A percentile compares a stretch with the other conserved stretches of the same genome.
These are phyloP conservation scores for Volucella bombylans DNA, from an alignment of 2,888 invertebrate genomes.

Conservation along the genomic window DNA sequence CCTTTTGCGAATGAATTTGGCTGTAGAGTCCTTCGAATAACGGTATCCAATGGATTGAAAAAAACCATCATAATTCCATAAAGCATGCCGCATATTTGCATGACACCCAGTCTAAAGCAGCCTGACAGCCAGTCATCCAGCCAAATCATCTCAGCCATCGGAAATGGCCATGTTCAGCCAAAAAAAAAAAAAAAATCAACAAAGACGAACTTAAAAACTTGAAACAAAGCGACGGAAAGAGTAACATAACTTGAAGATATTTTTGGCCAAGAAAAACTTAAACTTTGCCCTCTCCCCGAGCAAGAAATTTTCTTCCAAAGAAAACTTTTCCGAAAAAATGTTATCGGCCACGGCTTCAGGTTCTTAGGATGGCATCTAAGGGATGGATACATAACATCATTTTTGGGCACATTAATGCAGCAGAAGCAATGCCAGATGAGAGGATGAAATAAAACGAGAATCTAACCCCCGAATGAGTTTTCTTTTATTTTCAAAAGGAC, in stretches of 20 bases:
- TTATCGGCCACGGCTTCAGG: slow-evolving; percentile 38
- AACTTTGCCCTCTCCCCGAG: slow-evolving; percentile 55
- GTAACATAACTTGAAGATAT: slow-evolving; percentile 14
- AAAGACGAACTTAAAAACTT: background rate
- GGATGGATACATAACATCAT: slow-evolving; percentile 37
- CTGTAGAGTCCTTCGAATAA: slow-evolving; percentile 12
- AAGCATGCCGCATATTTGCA: slow-evolving; percentile 68
- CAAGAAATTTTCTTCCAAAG: slow-evolving; percentile 14
- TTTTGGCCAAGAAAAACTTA: slow-evolving; percentile 60
- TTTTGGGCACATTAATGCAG: slow-evolving; percentile 67
- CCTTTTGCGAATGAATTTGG: background rate
- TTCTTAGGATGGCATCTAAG: slow-evolving; percentile 33
- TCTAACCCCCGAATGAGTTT: slow-evolving; percentile 62
- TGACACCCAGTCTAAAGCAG: slow-evolving; percentile 43
- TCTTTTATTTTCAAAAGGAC: slow-evolving; percentile 9
- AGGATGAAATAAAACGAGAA: slow-evolving; percentile 53
- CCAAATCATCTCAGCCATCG: background rate
- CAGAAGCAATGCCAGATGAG: slow-evolving; percentile 39
- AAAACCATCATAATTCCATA: slow-evolving; percentile 68
- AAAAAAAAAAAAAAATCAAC: slow-evolving; percentile 10
- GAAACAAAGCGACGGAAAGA: slow-evolving; percentile 31
- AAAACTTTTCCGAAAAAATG: slow-evolving; percentile 23
- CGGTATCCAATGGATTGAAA: slow-evolving; percentile 64
- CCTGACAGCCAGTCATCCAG: slow-evolving; percentile 39
- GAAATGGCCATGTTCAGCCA: slow-evolving; percentile 41